These are phyloP conservation scores for Damaliscus lunatus DNA, from an alignment of 2,113 vertebrate species.

Conservation along the genomic window DNA sequence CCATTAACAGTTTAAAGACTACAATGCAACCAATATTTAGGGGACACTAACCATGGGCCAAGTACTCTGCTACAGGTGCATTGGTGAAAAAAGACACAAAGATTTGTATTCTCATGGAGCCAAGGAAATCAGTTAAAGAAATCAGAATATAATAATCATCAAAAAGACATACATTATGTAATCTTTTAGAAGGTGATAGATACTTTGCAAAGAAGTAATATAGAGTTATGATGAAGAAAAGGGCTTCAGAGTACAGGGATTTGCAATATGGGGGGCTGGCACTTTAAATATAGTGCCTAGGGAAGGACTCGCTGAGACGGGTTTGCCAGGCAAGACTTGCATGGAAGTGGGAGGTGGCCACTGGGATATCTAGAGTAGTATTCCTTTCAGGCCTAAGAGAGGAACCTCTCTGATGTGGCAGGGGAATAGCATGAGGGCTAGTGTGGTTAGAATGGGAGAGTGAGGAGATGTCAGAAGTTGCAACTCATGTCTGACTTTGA, in stretches of 20 bases:
- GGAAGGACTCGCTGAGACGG: rapidly evolving
- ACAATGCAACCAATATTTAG: neutral
- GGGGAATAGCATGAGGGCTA: neutral
- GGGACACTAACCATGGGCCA: neutral
- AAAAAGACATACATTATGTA: neutral
- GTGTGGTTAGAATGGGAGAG: neutral
- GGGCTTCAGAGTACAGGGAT: neutral
- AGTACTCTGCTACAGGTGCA: neutral
- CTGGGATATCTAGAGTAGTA: neutral
- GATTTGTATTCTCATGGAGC: neutral
- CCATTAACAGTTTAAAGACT: neutral
- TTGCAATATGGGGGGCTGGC: neutral
- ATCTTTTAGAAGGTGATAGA: neutral
- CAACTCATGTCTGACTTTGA: neutral
- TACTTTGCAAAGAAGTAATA: neutral
- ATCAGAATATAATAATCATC: neutral
- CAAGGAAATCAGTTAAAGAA: neutral
- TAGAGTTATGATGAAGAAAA: neutral
- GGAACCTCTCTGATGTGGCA: neutral
- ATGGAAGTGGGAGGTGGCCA: neutral
- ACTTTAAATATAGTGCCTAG: neutral
- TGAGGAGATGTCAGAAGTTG: neutral
- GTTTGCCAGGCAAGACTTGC: rapidly evolving
- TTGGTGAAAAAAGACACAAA: neutral
- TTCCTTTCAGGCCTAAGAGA: neutral